These are phyloP conservation scores for Pantelozetes paolii DNA, from an alignment of 2,888 invertebrate species.

Conservation along the genomic window DNA sequence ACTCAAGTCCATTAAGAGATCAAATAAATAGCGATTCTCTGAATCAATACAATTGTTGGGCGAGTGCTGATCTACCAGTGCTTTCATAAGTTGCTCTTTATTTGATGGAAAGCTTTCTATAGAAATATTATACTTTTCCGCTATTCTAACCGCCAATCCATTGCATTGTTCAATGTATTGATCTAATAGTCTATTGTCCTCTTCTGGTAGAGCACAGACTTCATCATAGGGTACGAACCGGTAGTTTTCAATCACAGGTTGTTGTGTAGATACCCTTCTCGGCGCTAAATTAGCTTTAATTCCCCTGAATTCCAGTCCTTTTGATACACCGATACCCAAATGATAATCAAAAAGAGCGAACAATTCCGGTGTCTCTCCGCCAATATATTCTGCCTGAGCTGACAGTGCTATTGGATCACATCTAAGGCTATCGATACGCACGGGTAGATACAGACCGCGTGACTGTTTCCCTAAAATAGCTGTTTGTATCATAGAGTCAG, in stretches of 20 bases:
- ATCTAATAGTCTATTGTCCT: background rate
- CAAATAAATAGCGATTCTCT: background rate
- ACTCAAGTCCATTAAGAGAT: background rate
- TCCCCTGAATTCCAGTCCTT: constrained; percentile 81
- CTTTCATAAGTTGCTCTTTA: background rate
- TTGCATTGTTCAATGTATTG: background rate
- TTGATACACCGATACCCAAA: constrained; percentile 58
- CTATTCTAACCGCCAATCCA: background rate
- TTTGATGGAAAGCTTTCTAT: background rate
- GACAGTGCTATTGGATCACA: constrained; percentile 34
- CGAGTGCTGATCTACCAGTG: background rate
- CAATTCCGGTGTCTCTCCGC: background rate
- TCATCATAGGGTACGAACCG: constrained; percentile 31
- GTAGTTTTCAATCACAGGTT: constrained; percentile 16
- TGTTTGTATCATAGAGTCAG: constrained; percentile 92
- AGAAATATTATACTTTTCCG: background rate
- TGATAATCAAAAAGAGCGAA: constrained; percentile 54
- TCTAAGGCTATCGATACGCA: constrained; percentile 49
- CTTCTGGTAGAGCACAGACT: background rate
- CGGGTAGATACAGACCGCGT: constrained; percentile 52
- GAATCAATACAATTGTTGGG: background rate
- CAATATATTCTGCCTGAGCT: background rate
- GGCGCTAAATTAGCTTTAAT: constrained; percentile 67
- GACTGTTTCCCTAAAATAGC: constrained; percentile 45
- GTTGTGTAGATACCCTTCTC: background rate